These are phyloP conservation scores for Drosophila micromelanica DNA, from an alignment of 1,140 invertebrate genomes.

Conservation along the genomic window DNA sequence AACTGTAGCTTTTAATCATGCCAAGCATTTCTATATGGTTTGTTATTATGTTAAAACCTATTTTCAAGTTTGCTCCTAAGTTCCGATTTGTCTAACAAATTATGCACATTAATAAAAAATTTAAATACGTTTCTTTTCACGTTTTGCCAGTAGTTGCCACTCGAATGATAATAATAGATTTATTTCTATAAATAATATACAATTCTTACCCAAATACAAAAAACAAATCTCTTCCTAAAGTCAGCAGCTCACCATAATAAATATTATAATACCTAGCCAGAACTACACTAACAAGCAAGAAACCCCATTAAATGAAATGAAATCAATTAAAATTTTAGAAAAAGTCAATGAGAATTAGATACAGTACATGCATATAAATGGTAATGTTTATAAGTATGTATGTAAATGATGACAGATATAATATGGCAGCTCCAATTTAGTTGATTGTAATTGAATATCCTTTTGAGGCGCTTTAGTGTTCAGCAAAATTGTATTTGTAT, in stretches of 20 bases:
- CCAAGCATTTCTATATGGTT: conserved; percentile 73
- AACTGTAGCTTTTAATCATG: conserved; percentile 78
- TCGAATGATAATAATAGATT: conserved; percentile 18
- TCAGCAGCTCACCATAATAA: conserved; percentile 9
- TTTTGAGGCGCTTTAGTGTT: conserved; percentile 74
- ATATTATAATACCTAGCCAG: neutral
- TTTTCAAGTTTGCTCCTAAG: conserved; percentile 42
- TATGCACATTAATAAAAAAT: conserved; percentile 2
- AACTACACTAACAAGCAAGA: neutral
- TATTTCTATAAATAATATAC: conserved; percentile 14
- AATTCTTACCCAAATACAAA: conserved; percentile 18
- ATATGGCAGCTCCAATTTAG: conserved; percentile 64
- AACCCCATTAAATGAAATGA: conserved; percentile 53
- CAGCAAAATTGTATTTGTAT: conserved; percentile 65
- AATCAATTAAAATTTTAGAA: conserved; percentile 38
- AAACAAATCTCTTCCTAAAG: neutral
- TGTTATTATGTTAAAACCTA: conserved; percentile 22
- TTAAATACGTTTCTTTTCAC: conserved; percentile 5
- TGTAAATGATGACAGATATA: conserved; percentile 15
- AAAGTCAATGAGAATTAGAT: conserved; percentile 11
- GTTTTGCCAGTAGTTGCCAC: conserved; percentile 21
- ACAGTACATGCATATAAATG: conserved; percentile 27
- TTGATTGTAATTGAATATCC: conserved; percentile 64
- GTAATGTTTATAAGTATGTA: conserved; percentile 13
- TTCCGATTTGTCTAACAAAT: conserved; percentile 24